These are phyloP conservation scores for Falco columbarius DNA, from an alignment of 2,797 vertebrate genomes.

Conservation along the genomic window DNA sequence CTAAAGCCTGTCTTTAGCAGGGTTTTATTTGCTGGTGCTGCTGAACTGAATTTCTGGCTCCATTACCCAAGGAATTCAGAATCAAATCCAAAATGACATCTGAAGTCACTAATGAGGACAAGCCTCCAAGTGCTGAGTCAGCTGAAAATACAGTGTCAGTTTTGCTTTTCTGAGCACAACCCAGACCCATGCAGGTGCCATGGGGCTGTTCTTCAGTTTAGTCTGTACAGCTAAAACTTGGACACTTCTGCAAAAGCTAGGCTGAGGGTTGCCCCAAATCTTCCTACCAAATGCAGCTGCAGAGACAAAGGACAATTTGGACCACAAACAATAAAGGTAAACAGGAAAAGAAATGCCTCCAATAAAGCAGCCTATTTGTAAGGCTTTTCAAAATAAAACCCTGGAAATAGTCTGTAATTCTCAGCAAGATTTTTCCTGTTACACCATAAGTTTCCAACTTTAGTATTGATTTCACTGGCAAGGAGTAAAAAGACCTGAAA, in stretches of 20 bases:
- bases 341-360: neutral
- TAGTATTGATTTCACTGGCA: constrained; percentile 33
- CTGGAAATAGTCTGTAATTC: constrained; percentile 11
- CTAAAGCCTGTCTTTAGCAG: neutral
- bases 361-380: neutral
- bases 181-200: neutral
- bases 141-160: neutral
- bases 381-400: constrained; percentile 10
- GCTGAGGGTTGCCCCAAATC: neutral
- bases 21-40: neutral
- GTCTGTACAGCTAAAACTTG: neutral
- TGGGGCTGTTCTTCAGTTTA: neutral
- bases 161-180: neutral
- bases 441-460: neutral
- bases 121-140: neutral
- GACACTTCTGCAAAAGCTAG: neutral
- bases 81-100: neutral
- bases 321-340: neutral
- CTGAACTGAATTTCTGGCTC: constrained; percentile 7
- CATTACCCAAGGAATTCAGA: neutral
- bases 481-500: constrained; percentile 41
- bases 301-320: neutral
- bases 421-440: constrained; percentile 23
- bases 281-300: neutral
- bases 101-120: neutral